Conservation (phyloP, 2,113 vertebrate species). For the Psittacus erithacus region DNA sequence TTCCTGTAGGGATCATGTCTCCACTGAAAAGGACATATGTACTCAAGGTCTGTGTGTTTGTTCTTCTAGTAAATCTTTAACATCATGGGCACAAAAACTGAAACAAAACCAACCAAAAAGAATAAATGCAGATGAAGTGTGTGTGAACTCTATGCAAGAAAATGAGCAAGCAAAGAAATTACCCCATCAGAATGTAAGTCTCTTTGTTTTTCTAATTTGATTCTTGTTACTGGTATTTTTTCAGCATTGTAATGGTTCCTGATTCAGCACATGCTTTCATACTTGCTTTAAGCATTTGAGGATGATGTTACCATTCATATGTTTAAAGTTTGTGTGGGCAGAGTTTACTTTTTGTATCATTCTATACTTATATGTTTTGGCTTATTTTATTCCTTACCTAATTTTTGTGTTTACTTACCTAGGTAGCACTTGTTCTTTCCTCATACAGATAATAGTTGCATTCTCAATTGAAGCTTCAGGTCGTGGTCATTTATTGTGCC, state of each 20-base stretch:
- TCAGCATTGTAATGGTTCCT: background rate
- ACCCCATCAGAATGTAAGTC: conserved; percentile 62
- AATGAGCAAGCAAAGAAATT: conserved; percentile 2
- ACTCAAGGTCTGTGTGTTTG: background rate
- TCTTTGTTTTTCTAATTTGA: background rate
- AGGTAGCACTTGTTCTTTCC: background rate
- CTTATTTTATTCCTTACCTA: background rate
- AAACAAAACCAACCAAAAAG: conserved; percentile 82
- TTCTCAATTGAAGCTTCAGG: background rate
- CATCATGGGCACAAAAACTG: conserved; percentile 92
- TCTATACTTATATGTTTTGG: background rate
- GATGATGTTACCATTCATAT: background rate
- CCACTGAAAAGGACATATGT: background rate
- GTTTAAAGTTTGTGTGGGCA: background rate
- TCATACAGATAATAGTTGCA: background rate
- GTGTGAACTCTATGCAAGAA: conserved; percentile 25
- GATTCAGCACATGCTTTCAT: background rate
- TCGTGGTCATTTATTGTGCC: background rate
- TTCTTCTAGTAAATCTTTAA: conserved; percentile 79
- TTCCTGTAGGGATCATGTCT: background rate
- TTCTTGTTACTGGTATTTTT: background rate
- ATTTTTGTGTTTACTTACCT: background rate
- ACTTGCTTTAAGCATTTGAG: background rate
- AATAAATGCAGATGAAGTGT: conserved; percentile 34
- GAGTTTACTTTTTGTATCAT: background rate